Evolutionary conservation across 2,797 vertebrate genomes (phyloP).

Genomic region (Hapalemur alaotrensis): DNA sequence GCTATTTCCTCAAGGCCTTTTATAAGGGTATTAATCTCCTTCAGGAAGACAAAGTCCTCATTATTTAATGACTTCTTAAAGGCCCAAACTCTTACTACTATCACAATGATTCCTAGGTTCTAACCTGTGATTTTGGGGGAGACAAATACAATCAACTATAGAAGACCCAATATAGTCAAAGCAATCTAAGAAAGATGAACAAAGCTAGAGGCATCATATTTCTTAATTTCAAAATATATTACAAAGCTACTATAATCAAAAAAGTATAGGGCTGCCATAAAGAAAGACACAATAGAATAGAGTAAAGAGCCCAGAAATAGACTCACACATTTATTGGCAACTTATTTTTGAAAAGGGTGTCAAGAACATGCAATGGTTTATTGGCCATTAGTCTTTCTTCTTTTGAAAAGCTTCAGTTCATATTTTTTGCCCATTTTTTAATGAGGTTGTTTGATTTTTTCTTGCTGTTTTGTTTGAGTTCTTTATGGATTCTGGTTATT

Average conservation of each 20-base stretch:
- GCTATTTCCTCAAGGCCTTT: too few relatives aligned
- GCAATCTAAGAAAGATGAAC: not conserved
- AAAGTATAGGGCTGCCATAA: not conserved
- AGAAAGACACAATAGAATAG: not conserved
- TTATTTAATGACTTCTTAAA: not conserved
- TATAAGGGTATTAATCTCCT: rapidly evolving
- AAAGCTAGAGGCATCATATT: not conserved
- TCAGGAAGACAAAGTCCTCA: not conserved
- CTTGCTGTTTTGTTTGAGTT: too few relatives aligned
- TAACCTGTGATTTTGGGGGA: not conserved
- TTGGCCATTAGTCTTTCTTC: too few relatives aligned
- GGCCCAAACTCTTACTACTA: not conserved
- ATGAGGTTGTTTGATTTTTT: too few relatives aligned
- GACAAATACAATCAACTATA: not conserved
- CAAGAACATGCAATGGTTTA: not conserved
- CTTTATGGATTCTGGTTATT: too few relatives aligned
- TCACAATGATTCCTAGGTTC: not conserved
- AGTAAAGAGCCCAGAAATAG: not conserved
- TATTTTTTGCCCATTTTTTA: too few relatives aligned
- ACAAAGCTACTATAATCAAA: not conserved
- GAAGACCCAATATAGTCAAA: not conserved
- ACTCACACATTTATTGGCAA: not conserved
- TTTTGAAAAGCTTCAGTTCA: too few relatives aligned
- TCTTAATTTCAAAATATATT: not conserved
- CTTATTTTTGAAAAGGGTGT: not conserved